Base-by-base conservation (phyloP, 2,888 invertebrate genomes). In the Operophtera brumata region DNA sequence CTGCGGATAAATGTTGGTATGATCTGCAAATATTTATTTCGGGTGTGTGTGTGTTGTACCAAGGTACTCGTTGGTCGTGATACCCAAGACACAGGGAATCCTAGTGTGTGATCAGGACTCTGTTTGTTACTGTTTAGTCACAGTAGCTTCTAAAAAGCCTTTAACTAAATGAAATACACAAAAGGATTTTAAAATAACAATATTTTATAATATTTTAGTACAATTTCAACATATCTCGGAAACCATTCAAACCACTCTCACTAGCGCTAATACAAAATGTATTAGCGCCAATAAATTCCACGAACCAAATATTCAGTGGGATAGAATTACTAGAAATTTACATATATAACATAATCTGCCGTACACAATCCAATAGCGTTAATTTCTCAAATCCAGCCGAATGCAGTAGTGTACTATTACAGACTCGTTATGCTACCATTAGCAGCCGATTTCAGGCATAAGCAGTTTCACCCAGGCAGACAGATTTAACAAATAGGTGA, bases 361-460 rank as follows among this genome's bases (percentile, higher is more conserved):
- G 20, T 39, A 39, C 28, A 39, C 14, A 47, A 35, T 43, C 43
- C 47, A 50, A 46, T 51, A 47, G 43, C 7, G 11, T 11, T 51
- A 47, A 56, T 56, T 40, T 56, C 44, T 13, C 44, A 47, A 56
- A 47, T 56, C 20, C 39, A 44, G 43, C 12, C 12, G 34, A 47
- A 43, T 26, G 42, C 30, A 20, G 28, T 28, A 35, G 34, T 13
- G 12, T 36, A n/a, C 10, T 8, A 26, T 35, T 51, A 40, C 43
- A 37, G 20, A 20, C 25, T 45, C 25, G 43, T 25, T 44, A 44
- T 34, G 49, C 20, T n/a, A 37, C 43, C 9, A 20, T 30, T 9
- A 20, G 9, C 10, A 30, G 6, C 14, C 8, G 6, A 30, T 11
- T 20, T 49, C 10, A 36, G 42, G 9, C n/a, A 20, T 30, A 36